These are phyloP conservation scores for Oryzias javanicus DNA, from an alignment of 2,113 vertebrate genomes.

Conservation along the genomic window DNA sequence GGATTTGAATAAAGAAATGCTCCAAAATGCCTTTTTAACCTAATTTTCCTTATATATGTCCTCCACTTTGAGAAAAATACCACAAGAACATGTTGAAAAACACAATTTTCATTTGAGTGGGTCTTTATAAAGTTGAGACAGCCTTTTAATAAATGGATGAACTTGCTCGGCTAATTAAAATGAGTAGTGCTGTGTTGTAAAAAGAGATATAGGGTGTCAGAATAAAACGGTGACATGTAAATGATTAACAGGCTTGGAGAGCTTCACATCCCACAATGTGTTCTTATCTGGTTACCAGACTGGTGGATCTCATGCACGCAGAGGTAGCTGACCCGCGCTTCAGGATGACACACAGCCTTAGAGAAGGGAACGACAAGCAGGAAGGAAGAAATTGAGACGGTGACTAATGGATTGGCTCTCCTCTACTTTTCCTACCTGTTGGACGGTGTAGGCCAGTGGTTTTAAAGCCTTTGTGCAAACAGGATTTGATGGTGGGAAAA, in stretches of 20 bases:
- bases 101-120: too few species aligned
- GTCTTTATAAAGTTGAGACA: too few species aligned
- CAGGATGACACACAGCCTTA: conserved; percentile 18
- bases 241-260: conserved; percentile 51
- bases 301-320: conserved; percentile 29
- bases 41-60: too few species aligned
- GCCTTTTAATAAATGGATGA: background rate
- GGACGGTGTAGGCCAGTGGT: conserved; percentile 14
- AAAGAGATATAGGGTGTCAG: conserved; percentile 2
- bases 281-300: conserved; percentile 66
- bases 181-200: background rate
- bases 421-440: conserved; percentile 39
- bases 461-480: conserved; percentile 21
- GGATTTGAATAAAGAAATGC: too few species aligned
- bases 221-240: conserved; percentile 25
- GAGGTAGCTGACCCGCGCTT: conserved; percentile 36
- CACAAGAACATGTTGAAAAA: too few species aligned
- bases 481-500: conserved; percentile 19
- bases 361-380: background rate
- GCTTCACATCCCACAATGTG: conserved; percentile 27
- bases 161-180: background rate
- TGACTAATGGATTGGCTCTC: conserved; percentile 46
- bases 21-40: too few species aligned
- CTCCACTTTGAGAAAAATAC: too few species aligned
- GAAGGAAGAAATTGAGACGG: conserved; percentile 33